Percentiles rank a stretch among this genome's conserved stretches.
phyloP scores from a whole-genome alignment of 2,797 vertebrate genomes.

The Mus caroli region DNA sequence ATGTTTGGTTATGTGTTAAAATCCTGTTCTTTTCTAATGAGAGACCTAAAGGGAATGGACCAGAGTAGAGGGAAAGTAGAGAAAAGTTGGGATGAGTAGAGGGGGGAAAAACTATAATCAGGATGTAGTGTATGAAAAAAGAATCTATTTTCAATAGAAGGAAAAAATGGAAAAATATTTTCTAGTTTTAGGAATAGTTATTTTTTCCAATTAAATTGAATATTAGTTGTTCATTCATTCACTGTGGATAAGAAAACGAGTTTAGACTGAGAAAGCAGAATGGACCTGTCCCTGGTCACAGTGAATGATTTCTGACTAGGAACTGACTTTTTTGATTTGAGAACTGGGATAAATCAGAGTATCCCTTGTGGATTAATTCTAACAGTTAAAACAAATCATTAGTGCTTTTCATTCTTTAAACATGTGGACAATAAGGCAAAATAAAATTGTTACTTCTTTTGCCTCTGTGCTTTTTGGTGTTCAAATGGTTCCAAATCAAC shows the following conservation, averaged over 20 bases:
- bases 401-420: constrained; percentile 23
- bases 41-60: neutral
- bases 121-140: neutral
- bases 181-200: neutral
- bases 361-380: neutral
- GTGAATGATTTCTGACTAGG: neutral
- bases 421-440: neutral
- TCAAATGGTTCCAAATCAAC: constrained; percentile 8
- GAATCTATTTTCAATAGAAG: neutral
- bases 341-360: neutral
- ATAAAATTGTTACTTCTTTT: neutral
- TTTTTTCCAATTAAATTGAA: neutral
- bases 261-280: neutral
- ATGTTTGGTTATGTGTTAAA: neutral
- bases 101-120: neutral
- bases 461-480: neutral
- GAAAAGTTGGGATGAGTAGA: neutral
- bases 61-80: neutral
- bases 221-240: neutral
- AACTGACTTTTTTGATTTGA: neutral
- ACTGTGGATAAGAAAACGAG: neutral
- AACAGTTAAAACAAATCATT: neutral
- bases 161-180: neutral
- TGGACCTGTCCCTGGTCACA: neutral
- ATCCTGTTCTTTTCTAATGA: neutral